Percentiles rank a stretch among this genome's conserved stretches.
phyloP scores from a whole-genome alignment of 1,140 invertebrate species.

The Zeugodacus cucurbitae region DNA sequence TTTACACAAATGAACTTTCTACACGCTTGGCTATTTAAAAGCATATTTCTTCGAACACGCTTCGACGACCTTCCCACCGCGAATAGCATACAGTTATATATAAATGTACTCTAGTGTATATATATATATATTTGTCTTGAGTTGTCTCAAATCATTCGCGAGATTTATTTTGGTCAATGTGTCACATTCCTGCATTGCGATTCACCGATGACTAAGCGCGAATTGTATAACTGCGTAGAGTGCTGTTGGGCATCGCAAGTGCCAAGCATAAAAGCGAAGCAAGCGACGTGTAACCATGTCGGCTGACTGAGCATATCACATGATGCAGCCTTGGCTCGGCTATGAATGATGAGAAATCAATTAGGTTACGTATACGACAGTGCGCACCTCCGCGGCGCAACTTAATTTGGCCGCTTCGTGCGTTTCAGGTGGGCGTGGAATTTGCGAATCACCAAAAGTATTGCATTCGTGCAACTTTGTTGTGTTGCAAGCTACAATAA shows the following conservation, averaged over 20 bases:
- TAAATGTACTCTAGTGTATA: neutral
- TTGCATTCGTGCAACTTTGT: neutral
- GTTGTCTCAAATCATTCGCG: neutral
- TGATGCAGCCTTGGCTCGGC: neutral
- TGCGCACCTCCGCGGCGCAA: neutral
- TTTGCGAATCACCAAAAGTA: neutral
- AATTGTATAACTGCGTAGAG: conserved; percentile 19
- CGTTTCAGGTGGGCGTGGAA: neutral
- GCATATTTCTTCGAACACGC: neutral
- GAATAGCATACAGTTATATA: neutral
- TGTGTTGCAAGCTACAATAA: no score
- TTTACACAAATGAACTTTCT: neutral
- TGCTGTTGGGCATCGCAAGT: neutral
- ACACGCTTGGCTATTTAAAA: neutral
- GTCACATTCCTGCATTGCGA: neutral
- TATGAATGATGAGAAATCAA: conserved; percentile 17
- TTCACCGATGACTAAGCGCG: neutral
- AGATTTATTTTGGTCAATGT: conserved; percentile 21
- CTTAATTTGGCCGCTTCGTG: neutral
- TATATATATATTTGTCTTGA: neutral
- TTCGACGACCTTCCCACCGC: neutral
- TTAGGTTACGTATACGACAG: conserved; percentile 2
- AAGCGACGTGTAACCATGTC: neutral
- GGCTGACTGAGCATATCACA: neutral
- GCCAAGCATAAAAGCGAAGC: conserved; percentile 2